These are phyloP conservation scores for Sebastes kiyomatsui DNA, from an alignment of 2,797 vertebrate species.

Conservation along the genomic window DNA sequence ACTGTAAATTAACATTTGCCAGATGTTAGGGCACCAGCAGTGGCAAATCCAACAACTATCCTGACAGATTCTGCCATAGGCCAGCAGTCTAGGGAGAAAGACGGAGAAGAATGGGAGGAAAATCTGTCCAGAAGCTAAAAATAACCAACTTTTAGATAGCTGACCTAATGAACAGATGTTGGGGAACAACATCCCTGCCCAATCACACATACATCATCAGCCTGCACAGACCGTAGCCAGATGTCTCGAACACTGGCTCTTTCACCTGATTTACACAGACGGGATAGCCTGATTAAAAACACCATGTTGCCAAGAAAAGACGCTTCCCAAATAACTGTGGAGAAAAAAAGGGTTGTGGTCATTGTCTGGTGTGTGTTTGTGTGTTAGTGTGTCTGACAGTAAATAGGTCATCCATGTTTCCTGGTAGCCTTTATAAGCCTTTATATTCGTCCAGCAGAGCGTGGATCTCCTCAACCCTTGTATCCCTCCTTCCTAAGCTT, in stretches of 20 bases:
- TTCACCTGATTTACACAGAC: constrained; percentile 24
- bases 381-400: constrained; percentile 29
- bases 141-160: constrained; percentile 42
- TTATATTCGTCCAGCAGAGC: constrained; percentile 69
- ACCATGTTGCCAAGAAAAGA: not conserved
- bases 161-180: constrained; percentile 69
- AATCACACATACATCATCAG: constrained; percentile 26
- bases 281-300: constrained; percentile 22
- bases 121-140: constrained; percentile 52
- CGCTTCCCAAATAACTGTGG: not conserved
- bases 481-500: constrained; percentile 25
- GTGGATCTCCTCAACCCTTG: constrained; percentile 42
- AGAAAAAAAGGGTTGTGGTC: constrained; percentile 22
- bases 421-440: constrained; percentile 50
- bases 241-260: constrained; percentile 34
- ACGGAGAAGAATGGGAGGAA: constrained; percentile 28
- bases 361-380: constrained; percentile 38
- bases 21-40: constrained; percentile 54
- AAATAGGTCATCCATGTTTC: constrained; percentile 71
- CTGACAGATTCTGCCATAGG: constrained; percentile 31
- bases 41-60: constrained; percentile 31
- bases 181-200: constrained; percentile 31
- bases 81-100: constrained; percentile 47
- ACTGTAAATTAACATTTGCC: constrained; percentile 48
- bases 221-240: constrained; percentile 26